phyloP scores from a whole-genome alignment of 2,113 vertebrate species.

The Psittacula cyanocephala region DNA sequence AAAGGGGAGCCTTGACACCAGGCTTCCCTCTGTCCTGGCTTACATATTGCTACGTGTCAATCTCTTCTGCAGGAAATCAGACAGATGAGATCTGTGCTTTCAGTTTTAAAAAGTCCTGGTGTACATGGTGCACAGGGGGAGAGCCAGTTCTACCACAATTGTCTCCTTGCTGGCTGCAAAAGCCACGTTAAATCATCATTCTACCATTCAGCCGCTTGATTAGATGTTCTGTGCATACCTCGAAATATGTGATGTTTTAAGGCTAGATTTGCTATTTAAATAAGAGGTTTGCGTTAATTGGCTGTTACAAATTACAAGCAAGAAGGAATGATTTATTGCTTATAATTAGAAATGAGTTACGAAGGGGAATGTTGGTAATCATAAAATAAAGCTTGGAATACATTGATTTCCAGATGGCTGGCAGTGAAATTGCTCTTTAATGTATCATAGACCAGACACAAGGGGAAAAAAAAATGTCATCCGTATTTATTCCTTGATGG shows the following conservation, averaged over 20 bases:
- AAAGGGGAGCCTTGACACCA: not conserved
- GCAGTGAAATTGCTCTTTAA: constrained; percentile 53
- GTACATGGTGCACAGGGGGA: not conserved
- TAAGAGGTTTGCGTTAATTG: constrained; percentile 68
- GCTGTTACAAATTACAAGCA: constrained; percentile 62
- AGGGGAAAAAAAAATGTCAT: not conserved
- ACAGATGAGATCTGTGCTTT: not conserved
- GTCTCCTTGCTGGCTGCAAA: not conserved
- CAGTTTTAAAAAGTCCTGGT: not conserved
- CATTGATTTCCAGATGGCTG: constrained; percentile 68
- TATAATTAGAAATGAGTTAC: constrained; percentile 68
- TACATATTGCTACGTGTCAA: fast-evolving
- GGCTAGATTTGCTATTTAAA: constrained; percentile 61
- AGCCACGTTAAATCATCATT: not conserved
- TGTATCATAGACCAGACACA: constrained; percentile 29
- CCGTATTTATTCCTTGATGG: constrained; percentile 32
- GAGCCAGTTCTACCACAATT: not conserved
- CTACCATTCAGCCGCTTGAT: not conserved
- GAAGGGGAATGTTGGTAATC: constrained; percentile 68
- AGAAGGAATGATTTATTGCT: constrained; percentile 70
- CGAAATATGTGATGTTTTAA: constrained; percentile 49
- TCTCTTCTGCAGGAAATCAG: not conserved
- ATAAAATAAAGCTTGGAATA: constrained; percentile 64
- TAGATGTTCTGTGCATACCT: constrained; percentile 32
- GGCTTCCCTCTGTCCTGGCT: not conserved